Conservation (phyloP, 2,888 invertebrate genomes). For the Eulithis testata region DNA sequence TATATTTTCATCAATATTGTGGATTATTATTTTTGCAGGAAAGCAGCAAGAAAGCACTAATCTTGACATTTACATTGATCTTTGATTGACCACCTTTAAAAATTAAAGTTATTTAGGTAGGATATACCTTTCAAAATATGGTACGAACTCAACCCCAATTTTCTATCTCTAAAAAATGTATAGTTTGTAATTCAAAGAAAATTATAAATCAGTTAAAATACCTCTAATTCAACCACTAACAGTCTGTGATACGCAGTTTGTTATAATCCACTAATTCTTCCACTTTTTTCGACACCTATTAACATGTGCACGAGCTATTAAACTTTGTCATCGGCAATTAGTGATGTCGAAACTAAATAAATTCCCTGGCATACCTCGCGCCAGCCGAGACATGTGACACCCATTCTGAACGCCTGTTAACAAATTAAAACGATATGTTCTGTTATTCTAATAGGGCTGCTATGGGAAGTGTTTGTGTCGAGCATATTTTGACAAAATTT, state of each 20-base stretch:
- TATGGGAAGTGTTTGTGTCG: constrained; percentile 81
- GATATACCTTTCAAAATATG: no score
- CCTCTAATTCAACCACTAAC: constrained; percentile 1
- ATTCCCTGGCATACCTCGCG: constrained; percentile 64
- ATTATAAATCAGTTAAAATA: background rate
- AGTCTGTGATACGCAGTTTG: background rate
- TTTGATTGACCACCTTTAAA: no score
- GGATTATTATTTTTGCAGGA: no score
- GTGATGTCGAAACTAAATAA: constrained; percentile 76
- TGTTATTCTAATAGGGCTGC: constrained; percentile 81
- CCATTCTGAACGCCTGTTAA: constrained; percentile 80
- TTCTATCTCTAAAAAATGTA: no score
- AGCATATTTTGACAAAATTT: constrained; percentile 85
- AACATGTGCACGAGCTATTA: constrained; percentile 80
- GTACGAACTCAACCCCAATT: no score
- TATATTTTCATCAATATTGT: no score
- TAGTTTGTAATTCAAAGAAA: background rate
- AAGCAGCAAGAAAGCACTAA: no score
- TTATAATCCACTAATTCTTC: constrained; percentile 20
- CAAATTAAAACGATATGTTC: constrained; percentile 83
- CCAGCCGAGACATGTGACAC: constrained; percentile 74
- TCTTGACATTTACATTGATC: no score
- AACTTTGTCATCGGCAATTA: constrained; percentile 82
- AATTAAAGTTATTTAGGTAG: no score
- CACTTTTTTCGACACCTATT: constrained; percentile 55